Percentiles rank a stretch among this genome's conserved stretches.
These are phyloP conservation scores for Paracyclopina nana DNA, from an alignment of 1,140 invertebrate species.

Conservation along the genomic window DNA sequence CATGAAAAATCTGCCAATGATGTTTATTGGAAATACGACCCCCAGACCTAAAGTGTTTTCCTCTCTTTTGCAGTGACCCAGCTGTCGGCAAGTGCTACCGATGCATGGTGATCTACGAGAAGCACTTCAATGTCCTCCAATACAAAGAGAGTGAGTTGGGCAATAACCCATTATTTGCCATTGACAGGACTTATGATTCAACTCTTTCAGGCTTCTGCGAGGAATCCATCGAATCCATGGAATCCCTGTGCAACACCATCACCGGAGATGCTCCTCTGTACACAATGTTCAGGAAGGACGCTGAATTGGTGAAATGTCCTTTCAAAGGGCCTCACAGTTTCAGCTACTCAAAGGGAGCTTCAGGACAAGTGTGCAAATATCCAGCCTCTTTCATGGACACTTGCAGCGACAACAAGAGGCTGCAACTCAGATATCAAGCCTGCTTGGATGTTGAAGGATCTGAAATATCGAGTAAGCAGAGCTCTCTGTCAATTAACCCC, in stretches of 20 bases:
- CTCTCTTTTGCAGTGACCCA: too few species aligned
- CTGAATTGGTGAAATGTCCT: constrained; percentile 26
- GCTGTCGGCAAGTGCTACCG: constrained; percentile 18
- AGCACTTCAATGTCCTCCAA: constrained; percentile 21
- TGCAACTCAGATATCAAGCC: constrained; percentile 69
- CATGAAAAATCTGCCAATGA: too few species aligned
- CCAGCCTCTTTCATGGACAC: constrained; percentile 54
- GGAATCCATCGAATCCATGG: constrained; percentile 3
- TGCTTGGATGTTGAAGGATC: constrained; percentile 68
- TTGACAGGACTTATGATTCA: background rate
- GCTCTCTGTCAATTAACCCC: background rate
- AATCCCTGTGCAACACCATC: constrained; percentile 49
- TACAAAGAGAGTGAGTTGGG: constrained; percentile 21
- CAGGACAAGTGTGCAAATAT: constrained; percentile 44
- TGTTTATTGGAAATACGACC: too few species aligned
- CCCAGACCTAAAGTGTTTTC: too few species aligned
- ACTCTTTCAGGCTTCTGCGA: constrained; percentile 13
- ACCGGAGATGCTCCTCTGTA: constrained; percentile 65
- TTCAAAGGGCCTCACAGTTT: constrained; percentile 48
- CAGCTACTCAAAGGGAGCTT: constrained; percentile 47
- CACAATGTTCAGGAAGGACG: constrained; percentile 66
- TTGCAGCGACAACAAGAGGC: constrained; percentile 54
- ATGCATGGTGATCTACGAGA: constrained; percentile 20
- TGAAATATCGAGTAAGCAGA: constrained; percentile 29
- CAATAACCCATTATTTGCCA: background rate